A percentile compares a stretch with the other conserved stretches of the same genome.
Evolutionary conservation across 2,888 invertebrate genomes (phyloP).

Genomic region (Drosophila infuscata): DNA sequence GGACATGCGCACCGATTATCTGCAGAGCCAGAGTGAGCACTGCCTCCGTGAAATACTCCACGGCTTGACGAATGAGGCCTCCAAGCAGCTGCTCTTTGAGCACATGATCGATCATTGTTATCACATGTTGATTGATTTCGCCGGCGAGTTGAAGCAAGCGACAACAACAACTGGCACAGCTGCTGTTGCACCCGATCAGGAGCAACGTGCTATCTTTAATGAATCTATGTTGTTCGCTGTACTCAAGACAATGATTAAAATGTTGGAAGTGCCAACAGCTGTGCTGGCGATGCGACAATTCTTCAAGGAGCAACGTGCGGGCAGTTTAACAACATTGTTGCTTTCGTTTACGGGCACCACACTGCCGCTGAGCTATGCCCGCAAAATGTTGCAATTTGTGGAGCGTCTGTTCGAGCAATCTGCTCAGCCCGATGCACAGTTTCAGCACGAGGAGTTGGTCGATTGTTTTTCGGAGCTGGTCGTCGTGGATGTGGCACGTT

Average conservation of each 20-base stretch:
- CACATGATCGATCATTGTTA: conserved; percentile 89
- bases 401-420: conserved; percentile 89
- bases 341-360: conserved; percentile 92
- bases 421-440: conserved; percentile 88
- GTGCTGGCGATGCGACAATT: conserved; percentile 93
- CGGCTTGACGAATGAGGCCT: conserved; percentile 86
- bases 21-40: conserved; percentile 88
- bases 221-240: conserved; percentile 83
- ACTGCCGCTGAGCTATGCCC: conserved; percentile 89
- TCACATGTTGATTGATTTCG: conserved; percentile 88
- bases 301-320: conserved; percentile 89
- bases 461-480: conserved; percentile 89
- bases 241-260: conserved; percentile 92
- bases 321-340: conserved; percentile 91
- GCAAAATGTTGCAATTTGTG: conserved; percentile 92
- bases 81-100: conserved; percentile 88
- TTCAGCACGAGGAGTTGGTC: conserved; percentile 88
- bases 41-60: conserved; percentile 86
- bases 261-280: conserved; percentile 93
- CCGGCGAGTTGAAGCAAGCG: conserved; percentile 81
- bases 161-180: background rate
- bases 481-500: conserved; percentile 87
- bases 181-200: conserved; percentile 25
- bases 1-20: conserved; percentile 91
- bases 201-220: conserved; percentile 77